These are phyloP conservation scores for Alosa alosa DNA, from an alignment of 2,113 vertebrate species.

Conservation along the genomic window DNA sequence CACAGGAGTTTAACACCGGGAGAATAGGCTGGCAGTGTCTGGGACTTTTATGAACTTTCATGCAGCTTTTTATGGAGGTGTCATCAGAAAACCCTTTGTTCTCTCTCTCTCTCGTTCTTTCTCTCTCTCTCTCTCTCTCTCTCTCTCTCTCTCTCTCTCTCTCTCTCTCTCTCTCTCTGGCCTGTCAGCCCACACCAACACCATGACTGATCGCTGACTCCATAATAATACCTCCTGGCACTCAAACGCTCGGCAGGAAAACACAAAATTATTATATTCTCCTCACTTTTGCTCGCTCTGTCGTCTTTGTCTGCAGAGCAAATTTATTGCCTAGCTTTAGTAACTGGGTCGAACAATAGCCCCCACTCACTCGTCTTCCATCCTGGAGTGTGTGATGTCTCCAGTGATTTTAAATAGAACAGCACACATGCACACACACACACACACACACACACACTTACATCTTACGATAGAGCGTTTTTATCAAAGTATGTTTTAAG, in stretches of 20 bases:
- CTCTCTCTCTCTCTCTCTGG: neutral
- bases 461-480: neutral
- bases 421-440: neutral
- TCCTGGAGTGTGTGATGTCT: neutral
- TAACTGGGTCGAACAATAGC: conserved; percentile 45
- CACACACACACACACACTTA: neutral
- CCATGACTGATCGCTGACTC: conserved; percentile 43
- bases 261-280: conserved; percentile 63
- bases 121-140: neutral
- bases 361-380: neutral
- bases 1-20: neutral
- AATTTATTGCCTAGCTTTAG: conserved; percentile 59
- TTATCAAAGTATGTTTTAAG: neutral
- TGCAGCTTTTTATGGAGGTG: neutral
- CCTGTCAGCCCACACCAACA: conserved; percentile 27
- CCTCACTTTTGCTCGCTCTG: conserved; percentile 55
- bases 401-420: neutral
- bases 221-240: conserved; percentile 64
- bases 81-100: neutral
- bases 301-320: conserved; percentile 11
- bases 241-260: conserved; percentile 42
- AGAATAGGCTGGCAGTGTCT: neutral
- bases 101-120: neutral
- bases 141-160: neutral
- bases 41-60: neutral